These are phyloP conservation scores for Periplaneta americana DNA, from an alignment of 1,140 invertebrate species.

Conservation along the genomic window DNA sequence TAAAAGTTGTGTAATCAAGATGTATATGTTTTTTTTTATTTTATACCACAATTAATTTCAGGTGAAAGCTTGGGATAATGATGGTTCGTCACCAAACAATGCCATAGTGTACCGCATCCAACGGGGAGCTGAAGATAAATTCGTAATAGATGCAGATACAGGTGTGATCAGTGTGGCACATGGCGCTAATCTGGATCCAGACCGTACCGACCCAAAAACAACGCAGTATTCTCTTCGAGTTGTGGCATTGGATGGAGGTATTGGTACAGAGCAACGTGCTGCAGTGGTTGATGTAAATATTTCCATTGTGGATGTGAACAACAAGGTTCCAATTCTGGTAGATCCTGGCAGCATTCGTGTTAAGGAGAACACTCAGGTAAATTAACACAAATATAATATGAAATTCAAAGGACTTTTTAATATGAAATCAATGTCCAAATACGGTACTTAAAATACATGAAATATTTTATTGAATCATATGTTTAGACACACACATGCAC, in stretches of 20 bases:
- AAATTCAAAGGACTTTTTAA: too few relatives aligned
- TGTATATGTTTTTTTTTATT: too few relatives aligned
- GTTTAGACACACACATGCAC: too few relatives aligned
- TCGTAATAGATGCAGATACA: conserved; percentile 76
- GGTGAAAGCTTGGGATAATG: conserved; percentile 76
- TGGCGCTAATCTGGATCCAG: conserved; percentile 84
- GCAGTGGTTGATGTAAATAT: conserved; percentile 51
- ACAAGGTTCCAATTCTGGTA: conserved; percentile 72
- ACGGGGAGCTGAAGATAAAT: conserved; percentile 85
- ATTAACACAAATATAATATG: too few relatives aligned
- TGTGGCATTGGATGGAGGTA: conserved; percentile 79
- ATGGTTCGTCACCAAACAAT: conserved; percentile 83
- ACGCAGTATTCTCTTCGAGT: conserved; percentile 51
- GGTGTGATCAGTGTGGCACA: conserved; percentile 80
- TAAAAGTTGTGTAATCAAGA: too few relatives aligned
- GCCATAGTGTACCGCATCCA: conserved; percentile 82
- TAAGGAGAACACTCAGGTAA: conserved; percentile 69
- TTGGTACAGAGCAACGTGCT: conserved; percentile 43
- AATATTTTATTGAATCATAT: too few relatives aligned
- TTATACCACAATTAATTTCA: too few relatives aligned
- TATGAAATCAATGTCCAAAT: too few relatives aligned
- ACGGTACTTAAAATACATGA: too few relatives aligned
- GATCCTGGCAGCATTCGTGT: conserved; percentile 62
- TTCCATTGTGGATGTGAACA: conserved; percentile 84
- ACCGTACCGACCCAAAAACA: conserved; percentile 70